phyloP scores from a whole-genome alignment of 2,888 invertebrate genomes.

The Oegoconia quadripuncta region DNA sequence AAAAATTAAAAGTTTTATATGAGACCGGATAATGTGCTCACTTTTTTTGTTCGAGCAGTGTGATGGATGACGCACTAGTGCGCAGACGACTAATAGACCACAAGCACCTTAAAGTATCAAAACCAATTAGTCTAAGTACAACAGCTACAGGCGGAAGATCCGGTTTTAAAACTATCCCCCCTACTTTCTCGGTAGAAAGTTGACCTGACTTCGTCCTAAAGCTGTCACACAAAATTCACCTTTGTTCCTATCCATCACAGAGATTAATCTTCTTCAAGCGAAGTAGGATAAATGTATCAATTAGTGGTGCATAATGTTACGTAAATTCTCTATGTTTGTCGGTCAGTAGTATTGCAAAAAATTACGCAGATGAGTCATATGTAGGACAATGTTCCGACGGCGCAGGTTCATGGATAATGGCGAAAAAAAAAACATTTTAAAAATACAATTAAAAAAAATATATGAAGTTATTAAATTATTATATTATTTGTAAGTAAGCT shows the following conservation, averaged over 20 bases:
- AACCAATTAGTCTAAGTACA: conserved; percentile 15
- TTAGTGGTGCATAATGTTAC: conserved; percentile 36
- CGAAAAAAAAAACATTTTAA: no score
- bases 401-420: no score
- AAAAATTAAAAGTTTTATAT: no score
- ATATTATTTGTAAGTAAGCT: no score
- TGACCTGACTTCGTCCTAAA: conserved; percentile 20
- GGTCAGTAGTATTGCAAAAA: conserved; percentile 58
- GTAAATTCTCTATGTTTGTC: conserved; percentile 58
- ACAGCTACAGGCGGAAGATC: conserved; percentile 29
- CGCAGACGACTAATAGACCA: not conserved
- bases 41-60: no score
- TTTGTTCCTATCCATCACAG: not conserved
- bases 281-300: conserved; percentile 23
- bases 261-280: not conserved
- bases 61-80: no score
- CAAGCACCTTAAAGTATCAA: conserved; percentile 20
- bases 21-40: no score
- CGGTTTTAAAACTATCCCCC: conserved; percentile 27
- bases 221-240: not conserved
- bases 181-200: conserved; percentile 33
- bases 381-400: no score
- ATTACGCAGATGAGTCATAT: conserved; percentile 16
- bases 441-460: no score
- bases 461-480: no score